Percentiles rank a stretch among this genome's conserved stretches.
Evolutionary conservation across 2,888 invertebrate species (phyloP).

Genomic region (Pomacea canaliculata): DNA sequence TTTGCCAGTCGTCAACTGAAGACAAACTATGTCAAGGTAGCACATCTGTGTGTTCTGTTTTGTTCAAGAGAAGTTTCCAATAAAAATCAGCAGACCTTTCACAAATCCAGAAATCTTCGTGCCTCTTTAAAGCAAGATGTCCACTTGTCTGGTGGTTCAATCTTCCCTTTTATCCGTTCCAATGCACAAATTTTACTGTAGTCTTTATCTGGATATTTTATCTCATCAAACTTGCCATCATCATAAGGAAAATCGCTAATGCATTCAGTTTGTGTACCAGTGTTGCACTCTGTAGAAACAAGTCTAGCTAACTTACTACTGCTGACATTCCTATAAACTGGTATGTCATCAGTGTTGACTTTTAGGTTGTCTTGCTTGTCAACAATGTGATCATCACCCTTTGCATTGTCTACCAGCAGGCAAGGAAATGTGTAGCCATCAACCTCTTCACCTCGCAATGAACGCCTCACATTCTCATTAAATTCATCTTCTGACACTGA

Average conservation of each 20-base stretch:
- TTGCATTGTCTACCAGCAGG: constrained; percentile 10
- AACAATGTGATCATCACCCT: neutral
- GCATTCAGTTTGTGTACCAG: neutral
- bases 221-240: neutral
- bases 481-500: constrained; percentile 33
- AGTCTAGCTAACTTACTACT: neutral
- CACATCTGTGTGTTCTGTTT: neutral
- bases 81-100: neutral
- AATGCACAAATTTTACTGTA: neutral
- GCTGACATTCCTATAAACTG: neutral
- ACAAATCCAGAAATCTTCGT: neutral
- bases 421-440: constrained; percentile 36
- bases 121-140: too few relatives aligned
- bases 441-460: constrained; percentile 47
- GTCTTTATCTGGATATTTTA: neutral
- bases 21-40: neutral
- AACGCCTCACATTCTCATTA: constrained; percentile 41
- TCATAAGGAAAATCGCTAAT: neutral
- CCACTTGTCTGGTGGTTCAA: too few relatives aligned
- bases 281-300: neutral
- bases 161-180: too few relatives aligned
- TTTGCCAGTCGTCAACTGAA: neutral
- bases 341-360: too few relatives aligned
- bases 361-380: too few relatives aligned
- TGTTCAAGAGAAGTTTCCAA: neutral